Base-by-base conservation (phyloP, 2,888 invertebrate genomes). In the Cordilura impudica region DNA sequence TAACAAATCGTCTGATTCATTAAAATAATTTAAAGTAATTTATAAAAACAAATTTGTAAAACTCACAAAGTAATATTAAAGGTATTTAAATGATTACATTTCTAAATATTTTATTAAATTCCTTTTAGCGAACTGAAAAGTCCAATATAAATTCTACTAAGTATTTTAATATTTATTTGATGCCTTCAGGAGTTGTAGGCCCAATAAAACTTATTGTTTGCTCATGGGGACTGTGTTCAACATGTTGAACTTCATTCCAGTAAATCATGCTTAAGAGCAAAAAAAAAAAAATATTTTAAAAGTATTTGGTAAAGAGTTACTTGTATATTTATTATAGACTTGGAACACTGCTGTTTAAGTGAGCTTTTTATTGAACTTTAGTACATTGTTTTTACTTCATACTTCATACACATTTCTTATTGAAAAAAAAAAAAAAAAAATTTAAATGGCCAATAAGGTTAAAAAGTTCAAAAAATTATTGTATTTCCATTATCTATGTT, bases 11-110 rank as follows among this genome's bases (percentile, higher is more conserved):
- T n/a, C n/a, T n/a, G n/a, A n/a, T 10, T 6, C 16, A 54, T 66
- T 65, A 49, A 76, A 70, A 60, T 60, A 70, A 47, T 65, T 71
- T 60, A 1, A 58, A 70, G 65, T 70, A 65, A 65, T 70, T 76
- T 60, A 65, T 72, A 16, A 19, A n/a, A 45, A 18, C 53, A 69
- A 58, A 45, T 65, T 39, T 7, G 43, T 58, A 39, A 39, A 49
- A 14, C 16, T 26, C 16, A 29, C 16, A 8, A 67, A 54, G 45
- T 10, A 35, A 6, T 18, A 16, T 29, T 21, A 2, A 12, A 21
- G 26, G 58, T 49, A 56, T 66, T 63, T 67, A 47, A 35, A 54
- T 61, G 47, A 45, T 54, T 67, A 61, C 61, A 67, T 60, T 74
- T 45, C 60, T 61, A 10, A 18, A 12, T 10, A n/a, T 67, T 12